phyloP scores from a whole-genome alignment of 2,113 vertebrate genomes.

The Manacus vitellinus region DNA sequence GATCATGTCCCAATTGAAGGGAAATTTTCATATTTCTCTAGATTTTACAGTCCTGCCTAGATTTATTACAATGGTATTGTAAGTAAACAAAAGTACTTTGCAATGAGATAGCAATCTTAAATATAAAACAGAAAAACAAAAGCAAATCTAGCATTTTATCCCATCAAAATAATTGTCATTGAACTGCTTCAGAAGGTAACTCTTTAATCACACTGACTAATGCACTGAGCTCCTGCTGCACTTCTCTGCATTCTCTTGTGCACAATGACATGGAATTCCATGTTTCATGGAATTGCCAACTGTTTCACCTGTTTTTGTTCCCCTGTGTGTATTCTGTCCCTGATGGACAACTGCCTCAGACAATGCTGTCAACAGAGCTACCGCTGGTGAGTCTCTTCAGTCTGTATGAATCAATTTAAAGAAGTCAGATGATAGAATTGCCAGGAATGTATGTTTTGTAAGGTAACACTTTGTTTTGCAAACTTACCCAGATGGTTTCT shows the following conservation, averaged over 20 bases:
- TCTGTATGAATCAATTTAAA: background rate
- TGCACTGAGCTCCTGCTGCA: background rate
- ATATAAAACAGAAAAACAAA: background rate
- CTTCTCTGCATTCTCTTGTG: background rate
- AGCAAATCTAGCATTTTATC: background rate
- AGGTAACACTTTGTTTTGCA: background rate
- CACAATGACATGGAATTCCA: background rate
- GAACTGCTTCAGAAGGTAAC: background rate
- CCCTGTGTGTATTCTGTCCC: background rate
- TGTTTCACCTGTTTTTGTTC: background rate
- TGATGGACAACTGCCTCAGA: background rate
- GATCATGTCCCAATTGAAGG: background rate
- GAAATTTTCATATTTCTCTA: background rate
- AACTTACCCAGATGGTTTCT: slow-evolving; percentile 23
- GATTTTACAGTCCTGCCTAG: background rate
- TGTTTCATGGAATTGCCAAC: background rate
- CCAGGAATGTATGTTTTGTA: background rate
- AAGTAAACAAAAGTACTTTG: background rate
- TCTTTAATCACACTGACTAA: background rate
- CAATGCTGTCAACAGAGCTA: background rate
- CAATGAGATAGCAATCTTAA: background rate
- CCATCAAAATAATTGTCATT: background rate
- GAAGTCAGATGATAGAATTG: background rate
- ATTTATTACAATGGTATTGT: background rate
- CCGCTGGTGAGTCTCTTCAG: background rate